Evolutionary conservation across 1,140 invertebrate species (phyloP).

Genomic region (Drosophila bipectinata): DNA sequence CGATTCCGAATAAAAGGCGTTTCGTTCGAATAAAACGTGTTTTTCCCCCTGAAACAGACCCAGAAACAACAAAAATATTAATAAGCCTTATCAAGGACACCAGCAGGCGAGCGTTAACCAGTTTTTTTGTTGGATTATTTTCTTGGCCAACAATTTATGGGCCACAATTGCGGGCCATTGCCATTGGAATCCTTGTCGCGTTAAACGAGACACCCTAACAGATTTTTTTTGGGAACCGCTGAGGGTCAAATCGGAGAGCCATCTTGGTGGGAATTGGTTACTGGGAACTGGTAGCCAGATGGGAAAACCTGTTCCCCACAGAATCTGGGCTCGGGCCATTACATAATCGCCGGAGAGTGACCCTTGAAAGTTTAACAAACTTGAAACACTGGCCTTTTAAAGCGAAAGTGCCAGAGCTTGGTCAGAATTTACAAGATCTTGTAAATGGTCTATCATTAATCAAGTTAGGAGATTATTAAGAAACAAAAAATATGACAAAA

Average conservation of each 20-base stretch:
- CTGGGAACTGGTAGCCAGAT: slow-evolving; percentile 15
- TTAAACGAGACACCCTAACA: slow-evolving; percentile 36
- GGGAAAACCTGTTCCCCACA: slow-evolving; percentile 62
- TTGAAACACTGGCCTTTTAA: slow-evolving; percentile 45
- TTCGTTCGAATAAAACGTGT: slow-evolving; percentile 56
- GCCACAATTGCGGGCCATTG: slow-evolving; percentile 72
- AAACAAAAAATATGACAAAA: not conserved
- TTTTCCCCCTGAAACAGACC: slow-evolving; percentile 38
- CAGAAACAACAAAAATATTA: slow-evolving; percentile 55
- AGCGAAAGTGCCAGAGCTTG: slow-evolving; percentile 45
- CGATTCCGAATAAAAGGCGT: slow-evolving; percentile 32
- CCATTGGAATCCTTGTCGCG: slow-evolving; percentile 74
- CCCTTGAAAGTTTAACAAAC: slow-evolving; percentile 64
- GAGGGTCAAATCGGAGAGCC: slow-evolving; percentile 55
- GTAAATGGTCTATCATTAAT: slow-evolving; percentile 29
- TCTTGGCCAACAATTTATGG: slow-evolving; percentile 60
- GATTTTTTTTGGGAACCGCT: slow-evolving; percentile 31
- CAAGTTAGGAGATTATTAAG: slow-evolving; percentile 6
- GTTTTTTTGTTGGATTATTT: slow-evolving; percentile 32
- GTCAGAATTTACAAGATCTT: slow-evolving; percentile 41
- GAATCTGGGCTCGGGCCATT: slow-evolving; percentile 59
- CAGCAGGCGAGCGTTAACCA: slow-evolving; percentile 58
- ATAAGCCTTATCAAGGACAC: slow-evolving; percentile 75
- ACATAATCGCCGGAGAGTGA: slow-evolving; percentile 60
- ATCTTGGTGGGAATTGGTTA: slow-evolving; percentile 8